phyloP scores from a whole-genome alignment of 2,888 invertebrate species.

The Augochlorella aurata region DNA sequence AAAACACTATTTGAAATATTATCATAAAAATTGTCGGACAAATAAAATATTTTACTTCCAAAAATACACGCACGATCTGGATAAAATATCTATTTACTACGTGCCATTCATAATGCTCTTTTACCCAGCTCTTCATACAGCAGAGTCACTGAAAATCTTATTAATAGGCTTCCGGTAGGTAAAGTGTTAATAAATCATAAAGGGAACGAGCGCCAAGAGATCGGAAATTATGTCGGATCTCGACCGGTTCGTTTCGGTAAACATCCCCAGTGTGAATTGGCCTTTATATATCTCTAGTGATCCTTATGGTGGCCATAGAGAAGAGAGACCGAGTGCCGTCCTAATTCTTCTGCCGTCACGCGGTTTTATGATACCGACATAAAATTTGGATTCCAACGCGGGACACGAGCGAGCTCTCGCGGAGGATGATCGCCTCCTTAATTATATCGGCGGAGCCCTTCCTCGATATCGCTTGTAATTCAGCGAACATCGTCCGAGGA shows the following conservation, averaged over 20 bases:
- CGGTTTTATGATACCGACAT: slow-evolving; percentile 81
- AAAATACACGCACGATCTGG: too few species aligned
- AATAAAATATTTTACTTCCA: too few species aligned
- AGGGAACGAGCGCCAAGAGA: not conserved
- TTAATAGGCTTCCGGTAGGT: slow-evolving; percentile 1
- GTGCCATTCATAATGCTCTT: too few species aligned
- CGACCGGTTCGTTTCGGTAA: slow-evolving; percentile 15
- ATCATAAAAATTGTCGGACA: too few species aligned
- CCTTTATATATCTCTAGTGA: slow-evolving; percentile 57
- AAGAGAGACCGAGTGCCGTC: slow-evolving; percentile 71
- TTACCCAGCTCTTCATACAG: not conserved
- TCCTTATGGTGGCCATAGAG: slow-evolving; percentile 54
- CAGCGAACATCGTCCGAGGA: slow-evolving; percentile 70
- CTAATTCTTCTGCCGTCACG: slow-evolving; percentile 81
- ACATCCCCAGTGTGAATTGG: slow-evolving; percentile 54
- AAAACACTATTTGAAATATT: too few species aligned
- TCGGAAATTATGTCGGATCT: not conserved
- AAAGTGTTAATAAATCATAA: slow-evolving; percentile 4
- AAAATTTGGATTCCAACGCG: slow-evolving; percentile 79
- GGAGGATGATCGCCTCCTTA: slow-evolving; percentile 74
- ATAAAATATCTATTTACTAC: too few species aligned
- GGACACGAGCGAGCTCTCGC: slow-evolving; percentile 67
- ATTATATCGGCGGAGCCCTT: slow-evolving; percentile 76
- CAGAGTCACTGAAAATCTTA: not conserved
- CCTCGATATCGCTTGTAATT: slow-evolving; percentile 79